These are phyloP conservation scores for Syngnathus acus DNA, from an alignment of 2,797 vertebrate genomes.

Conservation along the genomic window DNA sequence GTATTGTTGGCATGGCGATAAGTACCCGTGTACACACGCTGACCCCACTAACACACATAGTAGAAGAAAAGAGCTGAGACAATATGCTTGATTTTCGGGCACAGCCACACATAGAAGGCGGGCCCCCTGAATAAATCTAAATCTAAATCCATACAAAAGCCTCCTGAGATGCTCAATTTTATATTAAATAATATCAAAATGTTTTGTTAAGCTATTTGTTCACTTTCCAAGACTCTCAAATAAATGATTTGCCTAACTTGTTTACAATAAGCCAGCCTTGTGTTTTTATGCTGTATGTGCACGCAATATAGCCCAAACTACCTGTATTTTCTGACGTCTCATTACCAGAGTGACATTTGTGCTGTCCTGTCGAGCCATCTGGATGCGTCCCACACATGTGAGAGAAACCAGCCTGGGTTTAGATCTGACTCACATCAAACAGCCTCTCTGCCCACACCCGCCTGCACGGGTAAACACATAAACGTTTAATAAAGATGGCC, in stretches of 20 bases:
- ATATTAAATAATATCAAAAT: too few species aligned
- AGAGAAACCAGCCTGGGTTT: slow-evolving; percentile 69
- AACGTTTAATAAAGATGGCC: slow-evolving; percentile 52
- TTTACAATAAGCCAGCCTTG: not conserved
- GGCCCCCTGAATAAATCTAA: too few species aligned
- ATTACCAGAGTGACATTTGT: slow-evolving; percentile 78
- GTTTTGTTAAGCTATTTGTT: too few species aligned
- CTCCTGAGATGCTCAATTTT: too few species aligned
- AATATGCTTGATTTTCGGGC: too few species aligned
- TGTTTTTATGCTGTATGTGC: not conserved
- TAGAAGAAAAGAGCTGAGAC: too few species aligned
- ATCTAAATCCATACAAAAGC: too few species aligned
- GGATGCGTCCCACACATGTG: slow-evolving; percentile 76
- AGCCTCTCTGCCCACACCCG: slow-evolving; percentile 69
- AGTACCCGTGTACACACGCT: too few species aligned
- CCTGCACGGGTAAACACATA: slow-evolving; percentile 31
- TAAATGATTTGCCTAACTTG: too few species aligned
- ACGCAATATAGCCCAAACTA: slow-evolving; percentile 24
- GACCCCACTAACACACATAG: too few species aligned
- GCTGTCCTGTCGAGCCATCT: slow-evolving; percentile 73
- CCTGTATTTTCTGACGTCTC: slow-evolving; percentile 63
- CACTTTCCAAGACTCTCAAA: too few species aligned
- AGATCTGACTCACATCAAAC: slow-evolving; percentile 74
- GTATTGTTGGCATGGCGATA: too few species aligned
- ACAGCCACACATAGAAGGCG: not conserved